Percentiles rank a stretch among this genome's conserved stretches.
Evolutionary conservation across 1,140 invertebrate genomes (phyloP).

Genomic region (Brachionus koreanus): DNA sequence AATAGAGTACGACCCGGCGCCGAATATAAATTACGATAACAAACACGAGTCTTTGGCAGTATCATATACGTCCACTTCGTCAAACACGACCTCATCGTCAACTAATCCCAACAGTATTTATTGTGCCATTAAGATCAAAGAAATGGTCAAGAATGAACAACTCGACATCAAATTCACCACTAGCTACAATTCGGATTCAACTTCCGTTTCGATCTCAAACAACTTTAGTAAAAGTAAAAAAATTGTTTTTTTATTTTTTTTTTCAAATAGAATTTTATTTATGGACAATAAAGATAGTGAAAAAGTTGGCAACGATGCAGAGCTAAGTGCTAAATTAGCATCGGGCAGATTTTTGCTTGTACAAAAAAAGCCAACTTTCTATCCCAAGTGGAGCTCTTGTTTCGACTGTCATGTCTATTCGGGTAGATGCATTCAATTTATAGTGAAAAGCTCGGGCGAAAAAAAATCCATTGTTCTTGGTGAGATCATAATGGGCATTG

Average conservation of each 20-base stretch:
- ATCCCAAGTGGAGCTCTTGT: conserved; percentile 58
- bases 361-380: conserved; percentile 55
- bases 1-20: neutral
- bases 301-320: neutral
- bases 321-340: neutral
- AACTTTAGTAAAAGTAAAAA: conserved; percentile 3
- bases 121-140: conserved; percentile 37
- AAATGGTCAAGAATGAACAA: conserved; percentile 20
- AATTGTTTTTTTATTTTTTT: neutral
- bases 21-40: neutral
- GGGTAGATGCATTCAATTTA: conserved; percentile 55
- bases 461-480: conserved; percentile 15
- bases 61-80: neutral
- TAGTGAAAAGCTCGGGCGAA: conserved; percentile 48
- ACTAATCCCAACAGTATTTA: neutral
- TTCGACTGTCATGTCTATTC: conserved; percentile 59
- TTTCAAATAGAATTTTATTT: too few species aligned
- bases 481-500: conserved; percentile 49
- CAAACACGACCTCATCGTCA: neutral
- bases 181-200: neutral
- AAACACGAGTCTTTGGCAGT: neutral
- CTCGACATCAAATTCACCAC: neutral
- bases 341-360: neutral
- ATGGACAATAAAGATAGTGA: too few species aligned
- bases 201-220: neutral